phyloP scores from a whole-genome alignment of 2,113 vertebrate species.

The Taxidea taxus region DNA sequence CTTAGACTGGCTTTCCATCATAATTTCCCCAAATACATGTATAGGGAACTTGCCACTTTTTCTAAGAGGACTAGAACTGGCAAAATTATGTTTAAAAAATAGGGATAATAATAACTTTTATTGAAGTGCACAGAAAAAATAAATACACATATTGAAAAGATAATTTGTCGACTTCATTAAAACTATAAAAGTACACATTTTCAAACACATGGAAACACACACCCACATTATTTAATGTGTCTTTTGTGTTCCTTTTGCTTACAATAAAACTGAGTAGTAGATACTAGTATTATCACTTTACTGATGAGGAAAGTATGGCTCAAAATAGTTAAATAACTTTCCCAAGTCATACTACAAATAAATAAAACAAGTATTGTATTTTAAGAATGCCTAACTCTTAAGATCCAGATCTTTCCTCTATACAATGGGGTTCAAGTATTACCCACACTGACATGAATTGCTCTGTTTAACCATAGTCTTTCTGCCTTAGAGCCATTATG shows the following conservation, averaged over 20 bases:
- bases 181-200: neutral
- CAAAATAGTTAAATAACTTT: neutral
- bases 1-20: neutral
- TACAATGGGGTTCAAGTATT: accelerated
- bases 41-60: neutral
- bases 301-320: neutral
- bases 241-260: neutral
- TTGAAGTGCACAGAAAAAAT: neutral
- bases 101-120: neutral
- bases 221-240: neutral
- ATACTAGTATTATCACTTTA: too few species aligned
- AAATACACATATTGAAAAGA: neutral
- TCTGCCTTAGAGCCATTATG: too few species aligned
- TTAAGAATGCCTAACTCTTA: accelerated
- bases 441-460: accelerated
- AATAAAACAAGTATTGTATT: neutral
- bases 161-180: neutral
- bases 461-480: neutral
- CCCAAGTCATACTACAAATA: neutral
- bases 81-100: constrained; percentile 4
- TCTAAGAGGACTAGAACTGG: neutral
- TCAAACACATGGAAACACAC: neutral
- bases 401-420: neutral
- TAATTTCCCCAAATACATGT: neutral
- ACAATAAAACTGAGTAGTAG: neutral